These are phyloP conservation scores for Standfussiana lucernea DNA, from an alignment of 2,888 invertebrate species.

Conservation along the genomic window DNA sequence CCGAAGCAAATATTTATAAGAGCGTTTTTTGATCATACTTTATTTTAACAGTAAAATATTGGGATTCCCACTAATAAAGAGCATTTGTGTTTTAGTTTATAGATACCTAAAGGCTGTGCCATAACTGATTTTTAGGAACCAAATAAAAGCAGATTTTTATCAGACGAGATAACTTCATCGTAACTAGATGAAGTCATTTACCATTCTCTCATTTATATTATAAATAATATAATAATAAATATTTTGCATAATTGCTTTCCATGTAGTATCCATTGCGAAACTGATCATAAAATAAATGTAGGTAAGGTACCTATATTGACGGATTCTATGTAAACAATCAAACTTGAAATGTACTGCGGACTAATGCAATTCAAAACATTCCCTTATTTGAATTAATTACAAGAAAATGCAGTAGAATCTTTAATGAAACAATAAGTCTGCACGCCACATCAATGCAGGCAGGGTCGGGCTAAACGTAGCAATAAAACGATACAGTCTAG, in stretches of 20 bases:
- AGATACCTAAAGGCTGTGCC: background rate
- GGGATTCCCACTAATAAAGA: background rate
- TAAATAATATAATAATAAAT: background rate
- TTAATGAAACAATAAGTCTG: slow-evolving; percentile 50
- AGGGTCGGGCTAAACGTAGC: slow-evolving; percentile 20
- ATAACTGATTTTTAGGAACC: slow-evolving; percentile 4
- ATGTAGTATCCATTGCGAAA: background rate
- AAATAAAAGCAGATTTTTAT: slow-evolving; percentile 3
- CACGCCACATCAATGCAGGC: slow-evolving; percentile 43
- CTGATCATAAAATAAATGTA: background rate
- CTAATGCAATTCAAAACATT: background rate
- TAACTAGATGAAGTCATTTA: background rate
- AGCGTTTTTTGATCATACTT: slow-evolving; percentile 15
- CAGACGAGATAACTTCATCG: background rate
- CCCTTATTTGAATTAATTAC: slow-evolving; percentile 27
- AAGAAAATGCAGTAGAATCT: slow-evolving; percentile 42
- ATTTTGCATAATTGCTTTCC: background rate
- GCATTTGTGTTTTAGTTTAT: background rate
- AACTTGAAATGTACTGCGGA: background rate
- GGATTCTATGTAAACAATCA: background rate
- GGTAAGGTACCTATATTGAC: background rate
- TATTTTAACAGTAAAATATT: slow-evolving; percentile 3
- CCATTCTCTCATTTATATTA: background rate
- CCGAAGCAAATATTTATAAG: background rate
- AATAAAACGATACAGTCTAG: slow-evolving; percentile 60